Percentiles rank a stretch among this genome's conserved stretches.
Evolutionary conservation across 1,140 invertebrate genomes (phyloP).

Genomic region (Prorops nasuta): DNA sequence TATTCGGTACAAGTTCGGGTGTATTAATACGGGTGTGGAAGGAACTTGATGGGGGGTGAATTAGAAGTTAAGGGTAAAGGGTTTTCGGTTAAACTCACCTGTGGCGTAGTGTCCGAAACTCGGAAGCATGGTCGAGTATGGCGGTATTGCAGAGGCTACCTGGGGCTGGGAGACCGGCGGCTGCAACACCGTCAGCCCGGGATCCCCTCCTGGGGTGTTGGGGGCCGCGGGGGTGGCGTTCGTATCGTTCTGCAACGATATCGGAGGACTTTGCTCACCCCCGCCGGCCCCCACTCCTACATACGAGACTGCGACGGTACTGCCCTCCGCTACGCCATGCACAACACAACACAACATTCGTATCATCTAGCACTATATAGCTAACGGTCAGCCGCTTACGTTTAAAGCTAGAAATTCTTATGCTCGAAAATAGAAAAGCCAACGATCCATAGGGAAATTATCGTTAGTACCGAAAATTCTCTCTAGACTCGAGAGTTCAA

Average conservation of each 20-base stretch:
- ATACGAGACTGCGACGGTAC: slow-evolving; percentile 59
- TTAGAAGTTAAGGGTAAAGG: no score
- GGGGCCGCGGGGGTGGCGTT: slow-evolving; percentile 57
- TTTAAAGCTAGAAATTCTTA: slow-evolving; percentile 47
- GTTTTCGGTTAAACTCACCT: slow-evolving; percentile 58
- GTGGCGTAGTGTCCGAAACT: slow-evolving; percentile 72
- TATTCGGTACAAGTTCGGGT: no score
- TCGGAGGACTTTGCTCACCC: slow-evolving; percentile 60
- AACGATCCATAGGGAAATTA: no score
- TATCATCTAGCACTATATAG: slow-evolving; percentile 48
- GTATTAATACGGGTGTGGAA: no score
- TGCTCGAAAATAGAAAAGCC: no score
- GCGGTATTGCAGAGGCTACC: slow-evolving; percentile 52
- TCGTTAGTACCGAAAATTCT: no score
- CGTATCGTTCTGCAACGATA: slow-evolving; percentile 60
- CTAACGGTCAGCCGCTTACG: slow-evolving; percentile 44
- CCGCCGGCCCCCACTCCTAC: slow-evolving; percentile 56
- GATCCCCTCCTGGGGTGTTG: slow-evolving; percentile 54
- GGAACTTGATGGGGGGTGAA: no score
- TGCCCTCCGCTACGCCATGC: slow-evolving; percentile 60
- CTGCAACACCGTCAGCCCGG: slow-evolving; percentile 60
- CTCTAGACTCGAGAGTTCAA: no score
- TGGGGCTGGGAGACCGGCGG: slow-evolving; percentile 56
- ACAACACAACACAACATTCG: slow-evolving; percentile 54
- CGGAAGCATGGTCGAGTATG: slow-evolving; percentile 67